These are phyloP conservation scores for Astropecten irregularis DNA, from an alignment of 53 echinoderm and acorn worm species.

Conservation along the genomic window DNA sequence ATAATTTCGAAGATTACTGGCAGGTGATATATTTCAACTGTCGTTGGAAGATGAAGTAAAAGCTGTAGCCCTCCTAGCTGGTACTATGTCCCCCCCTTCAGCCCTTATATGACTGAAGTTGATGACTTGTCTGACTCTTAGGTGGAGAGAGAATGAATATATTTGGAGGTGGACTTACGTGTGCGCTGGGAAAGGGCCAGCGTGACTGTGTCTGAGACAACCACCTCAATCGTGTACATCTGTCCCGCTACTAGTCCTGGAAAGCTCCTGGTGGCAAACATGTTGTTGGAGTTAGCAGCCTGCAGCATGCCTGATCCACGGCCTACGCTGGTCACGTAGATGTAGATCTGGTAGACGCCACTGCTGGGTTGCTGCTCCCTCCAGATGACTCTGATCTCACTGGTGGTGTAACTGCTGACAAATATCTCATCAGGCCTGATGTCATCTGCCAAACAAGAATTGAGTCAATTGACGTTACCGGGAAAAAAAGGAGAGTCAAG, in stretches of 20 bases:
- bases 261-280: neutral
- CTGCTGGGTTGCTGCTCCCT: neutral
- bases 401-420: constrained; percentile 42
- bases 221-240: constrained; percentile 59
- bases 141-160: neutral
- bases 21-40: too few relatives aligned
- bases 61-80: too few relatives aligned
- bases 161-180: constrained; percentile 18
- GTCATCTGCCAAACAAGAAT: neutral
- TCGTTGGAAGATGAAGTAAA: too few relatives aligned
- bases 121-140: too few relatives aligned
- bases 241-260: constrained; percentile 29
- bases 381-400: constrained; percentile 28
- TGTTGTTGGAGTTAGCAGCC: neutral
- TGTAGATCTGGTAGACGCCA: constrained; percentile 25
- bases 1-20: too few relatives aligned
- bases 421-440: constrained; percentile 33
- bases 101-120: too few relatives aligned
- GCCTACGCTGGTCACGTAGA: neutral
- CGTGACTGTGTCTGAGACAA: neutral
- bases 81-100: too few relatives aligned
- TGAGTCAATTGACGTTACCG: too few relatives aligned
- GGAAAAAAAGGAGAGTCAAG: neutral
- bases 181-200: constrained; percentile 40
- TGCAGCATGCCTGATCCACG: neutral